Conservation (phyloP, 2,113 vertebrate genomes). For the Hyla sarda region DNA sequence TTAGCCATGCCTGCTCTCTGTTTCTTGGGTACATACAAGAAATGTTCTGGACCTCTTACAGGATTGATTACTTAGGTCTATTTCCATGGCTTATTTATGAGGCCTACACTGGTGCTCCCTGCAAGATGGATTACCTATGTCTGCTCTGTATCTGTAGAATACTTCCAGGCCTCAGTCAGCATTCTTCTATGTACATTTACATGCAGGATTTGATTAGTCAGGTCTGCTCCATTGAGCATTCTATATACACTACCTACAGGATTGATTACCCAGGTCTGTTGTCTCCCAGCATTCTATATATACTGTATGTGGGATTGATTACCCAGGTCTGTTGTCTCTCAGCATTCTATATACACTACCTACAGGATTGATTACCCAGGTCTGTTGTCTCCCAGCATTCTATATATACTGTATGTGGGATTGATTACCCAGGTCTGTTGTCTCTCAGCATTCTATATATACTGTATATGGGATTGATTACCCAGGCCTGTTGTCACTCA, state of each 20-base stretch:
- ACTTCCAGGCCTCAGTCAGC: neutral
- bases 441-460: no score
- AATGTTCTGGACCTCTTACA: no score
- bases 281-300: neutral
- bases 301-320: neutral
- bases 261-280: neutral
- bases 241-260: neutral
- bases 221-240: neutral
- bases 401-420: no score
- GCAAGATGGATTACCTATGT: neutral
- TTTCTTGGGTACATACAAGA: no score
- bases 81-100: no score
- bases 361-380: neutral
- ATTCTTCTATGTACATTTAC: no score
- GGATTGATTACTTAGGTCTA: no score
- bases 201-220: neutral
- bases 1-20: neutral
- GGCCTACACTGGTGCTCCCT: neutral
- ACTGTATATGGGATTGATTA: no score
- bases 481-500: no score
- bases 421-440: no score
- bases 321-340: neutral
- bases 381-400: no score
- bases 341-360: neutral
- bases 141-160: neutral